Evolutionary conservation across 2,888 invertebrate genomes (phyloP).

Genomic region (Leptodirus hochenwartii): DNA sequence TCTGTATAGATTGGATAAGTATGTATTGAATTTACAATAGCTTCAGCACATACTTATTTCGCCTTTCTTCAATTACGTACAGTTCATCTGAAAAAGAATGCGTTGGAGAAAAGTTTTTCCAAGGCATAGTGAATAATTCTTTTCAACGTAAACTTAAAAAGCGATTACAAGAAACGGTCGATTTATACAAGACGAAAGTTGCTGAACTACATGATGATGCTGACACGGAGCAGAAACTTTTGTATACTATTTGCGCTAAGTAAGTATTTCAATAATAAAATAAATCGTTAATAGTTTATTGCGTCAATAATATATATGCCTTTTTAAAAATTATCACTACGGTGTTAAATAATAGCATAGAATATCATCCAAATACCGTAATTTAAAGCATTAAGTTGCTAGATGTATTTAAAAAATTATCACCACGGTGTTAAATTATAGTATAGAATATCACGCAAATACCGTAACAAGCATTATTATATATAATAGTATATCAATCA

Average conservation of each 20-base stretch:
- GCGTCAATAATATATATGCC: no score
- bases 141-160: constrained; percentile 51
- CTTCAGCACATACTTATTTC: not conserved
- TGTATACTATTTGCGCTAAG: no score
- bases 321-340: no score
- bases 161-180: constrained; percentile 42
- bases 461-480: no score
- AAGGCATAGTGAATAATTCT: constrained; percentile 43
- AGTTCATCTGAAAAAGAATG: constrained; percentile 32
- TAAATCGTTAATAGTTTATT: constrained; percentile 4
- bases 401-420: no score
- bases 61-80: not conserved
- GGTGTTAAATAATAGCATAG: no score
- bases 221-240: constrained; percentile 14
- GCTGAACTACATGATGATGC: constrained; percentile 23
- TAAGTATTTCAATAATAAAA: no score
- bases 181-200: constrained; percentile 32
- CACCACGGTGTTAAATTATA: no score
- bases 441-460: no score
- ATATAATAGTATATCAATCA: no score
- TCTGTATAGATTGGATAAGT: constrained; percentile 36
- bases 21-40: constrained; percentile 1
- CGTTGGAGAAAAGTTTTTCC: constrained; percentile 58
- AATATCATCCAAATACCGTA: no score
- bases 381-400: no score